These are phyloP conservation scores for Otolemur crassicaudatus DNA, from an alignment of 2,797 vertebrate genomes.

Conservation along the genomic window DNA sequence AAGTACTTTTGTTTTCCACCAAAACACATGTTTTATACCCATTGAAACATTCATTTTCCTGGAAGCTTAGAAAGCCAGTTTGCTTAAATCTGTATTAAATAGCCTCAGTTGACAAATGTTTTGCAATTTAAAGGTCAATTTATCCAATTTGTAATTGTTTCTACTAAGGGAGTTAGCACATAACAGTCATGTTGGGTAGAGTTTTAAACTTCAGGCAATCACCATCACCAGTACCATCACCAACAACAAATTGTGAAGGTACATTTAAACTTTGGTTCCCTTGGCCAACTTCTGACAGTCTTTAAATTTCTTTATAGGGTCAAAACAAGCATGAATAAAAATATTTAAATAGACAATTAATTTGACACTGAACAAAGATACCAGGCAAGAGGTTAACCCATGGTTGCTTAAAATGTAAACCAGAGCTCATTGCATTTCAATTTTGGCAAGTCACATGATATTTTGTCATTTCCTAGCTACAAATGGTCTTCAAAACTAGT, in stretches of 20 bases:
- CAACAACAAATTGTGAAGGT: background rate
- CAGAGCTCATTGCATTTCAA: background rate
- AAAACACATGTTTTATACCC: constrained; percentile 59
- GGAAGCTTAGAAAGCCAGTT: background rate
- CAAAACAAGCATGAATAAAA: background rate
- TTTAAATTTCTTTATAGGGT: background rate
- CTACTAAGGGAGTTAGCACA: background rate
- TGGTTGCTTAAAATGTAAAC: background rate
- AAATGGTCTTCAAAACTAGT: background rate
- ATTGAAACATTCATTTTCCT: constrained; percentile 19
- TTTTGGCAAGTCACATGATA: background rate
- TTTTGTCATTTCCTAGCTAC: background rate
- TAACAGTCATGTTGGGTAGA: background rate
- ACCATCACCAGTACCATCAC: background rate
- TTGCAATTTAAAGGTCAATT: constrained; percentile 16
- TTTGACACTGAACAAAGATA: background rate
- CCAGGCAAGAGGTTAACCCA: background rate
- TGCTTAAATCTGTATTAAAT: constrained; percentile 43
- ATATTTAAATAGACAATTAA: background rate
- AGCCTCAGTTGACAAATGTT: background rate
- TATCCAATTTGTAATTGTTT: background rate
- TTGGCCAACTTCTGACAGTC: background rate
- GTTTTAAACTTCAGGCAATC: background rate
- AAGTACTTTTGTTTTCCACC: background rate
- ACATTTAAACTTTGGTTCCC: too few species aligned